Evolutionary conservation across 1,140 invertebrate genomes (phyloP), one percentile per base, ranked within the genome.

Genomic region (Drosophila nigromelanica): DNA sequence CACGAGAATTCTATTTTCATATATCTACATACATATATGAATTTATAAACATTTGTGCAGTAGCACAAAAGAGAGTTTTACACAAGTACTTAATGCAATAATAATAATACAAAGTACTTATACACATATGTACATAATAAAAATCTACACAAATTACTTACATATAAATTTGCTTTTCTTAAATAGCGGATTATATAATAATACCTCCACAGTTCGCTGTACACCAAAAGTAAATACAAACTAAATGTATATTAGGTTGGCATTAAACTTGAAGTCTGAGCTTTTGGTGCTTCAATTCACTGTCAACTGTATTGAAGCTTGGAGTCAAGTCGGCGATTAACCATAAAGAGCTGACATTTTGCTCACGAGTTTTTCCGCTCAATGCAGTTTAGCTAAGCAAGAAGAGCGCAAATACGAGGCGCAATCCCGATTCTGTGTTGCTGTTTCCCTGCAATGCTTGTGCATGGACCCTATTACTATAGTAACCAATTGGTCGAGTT

Each of bases 261-360:
- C 14, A 69, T 45, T 61, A 35, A 61, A 62, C 58, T 62, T 54
- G 30, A 61, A 43, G 10, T 33, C 14, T 30, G 18, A 54, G 62
- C 62, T 43, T 61, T 50, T 60, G 40, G 33, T 37, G 30, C 47
- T 39, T 58, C 48, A 60, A 33, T 35, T 35, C 10, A 15, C 47
- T 61, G 62, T 54, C 58, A 54, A 14, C 21, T 33, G 58, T 43
- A 52, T 37, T 52, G 10, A 39, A 69, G 58, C 48, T 69, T 21
- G 12, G 39, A 54, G 47, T 69, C 58, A 61, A 52, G 39, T 45
- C 37, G 12, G 8, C 5, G 11, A n/a, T 5, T 1, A n/a, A 39
- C 12, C 37, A 12, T n/a, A 14, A 14, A 40, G 39, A 40, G 39
- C n/a, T n/a, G 39, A 1, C 0, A 14, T 14, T 40, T 5, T 14